These are phyloP conservation scores for Epinotia nisella DNA, from an alignment of 2,888 invertebrate genomes.

Conservation along the genomic window DNA sequence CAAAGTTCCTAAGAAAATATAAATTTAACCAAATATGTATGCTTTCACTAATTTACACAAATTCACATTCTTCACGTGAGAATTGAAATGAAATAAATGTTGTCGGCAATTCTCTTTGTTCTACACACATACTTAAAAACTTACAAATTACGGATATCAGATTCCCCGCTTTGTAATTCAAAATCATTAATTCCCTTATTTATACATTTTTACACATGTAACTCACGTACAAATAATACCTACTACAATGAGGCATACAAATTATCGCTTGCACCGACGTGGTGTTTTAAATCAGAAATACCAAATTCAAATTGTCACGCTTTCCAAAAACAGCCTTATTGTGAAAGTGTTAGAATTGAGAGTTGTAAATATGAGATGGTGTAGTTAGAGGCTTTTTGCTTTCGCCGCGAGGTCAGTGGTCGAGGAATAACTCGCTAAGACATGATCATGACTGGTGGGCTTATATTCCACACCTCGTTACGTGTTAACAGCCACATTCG, in stretches of 20 bases:
- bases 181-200: conserved; percentile 75
- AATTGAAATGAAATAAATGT: neutral
- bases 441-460: conserved; percentile 84
- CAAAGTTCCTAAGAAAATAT: too few species aligned
- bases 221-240: conserved; percentile 79
- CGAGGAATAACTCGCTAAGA: conserved; percentile 82
- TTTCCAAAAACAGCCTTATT: conserved; percentile 41
- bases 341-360: conserved; percentile 46
- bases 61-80: neutral
- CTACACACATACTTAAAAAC: conserved; percentile 19
- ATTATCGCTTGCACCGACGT: conserved; percentile 80
- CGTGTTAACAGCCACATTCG: conserved; percentile 84
- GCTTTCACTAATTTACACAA: neutral
- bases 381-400: conserved; percentile 61
- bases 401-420: conserved; percentile 75
- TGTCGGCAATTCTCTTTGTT: neutral
- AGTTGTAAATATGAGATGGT: conserved; percentile 46
- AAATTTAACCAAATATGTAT: too few species aligned
- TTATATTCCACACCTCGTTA: conserved; percentile 84
- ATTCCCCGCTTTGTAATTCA: conserved; percentile 67
- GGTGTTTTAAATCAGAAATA: conserved; percentile 63
- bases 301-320: conserved; percentile 52
- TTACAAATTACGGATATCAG: conserved; percentile 62
- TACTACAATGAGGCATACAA: conserved; percentile 81
- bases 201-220: conserved; percentile 71